These are phyloP conservation scores for Hermaeophaga mercurialis DNA, from an alignment of 2,888 invertebrate species.

Conservation along the genomic window DNA sequence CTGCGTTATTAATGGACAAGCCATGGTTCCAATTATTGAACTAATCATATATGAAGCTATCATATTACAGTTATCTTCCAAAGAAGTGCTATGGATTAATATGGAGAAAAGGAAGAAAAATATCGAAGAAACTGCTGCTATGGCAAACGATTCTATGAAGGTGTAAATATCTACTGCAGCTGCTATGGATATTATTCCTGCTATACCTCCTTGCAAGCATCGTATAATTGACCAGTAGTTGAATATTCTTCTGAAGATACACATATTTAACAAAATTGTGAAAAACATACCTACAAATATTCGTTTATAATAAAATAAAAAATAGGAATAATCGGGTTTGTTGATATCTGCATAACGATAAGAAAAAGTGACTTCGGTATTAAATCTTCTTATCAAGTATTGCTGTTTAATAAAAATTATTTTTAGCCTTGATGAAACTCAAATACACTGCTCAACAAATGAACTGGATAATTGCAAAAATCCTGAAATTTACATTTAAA, in stretches of 20 bases:
- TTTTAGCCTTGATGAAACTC: too few relatives aligned
- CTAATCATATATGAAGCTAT: conserved; percentile 49
- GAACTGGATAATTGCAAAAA: too few relatives aligned
- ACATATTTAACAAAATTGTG: conserved; percentile 36
- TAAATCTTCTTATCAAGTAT: too few relatives aligned
- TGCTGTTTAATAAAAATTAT: too few relatives aligned
- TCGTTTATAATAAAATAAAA: too few relatives aligned
- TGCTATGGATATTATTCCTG: conserved; percentile 50
- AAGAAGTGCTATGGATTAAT: conserved; percentile 47
- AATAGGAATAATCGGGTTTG: neutral
- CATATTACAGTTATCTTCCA: conserved; percentile 55
- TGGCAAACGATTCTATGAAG: conserved; percentile 41
- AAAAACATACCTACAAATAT: conserved; percentile 34
- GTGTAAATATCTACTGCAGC: conserved; percentile 51
- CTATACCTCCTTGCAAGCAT: conserved; percentile 52
- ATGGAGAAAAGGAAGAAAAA: conserved; percentile 45
- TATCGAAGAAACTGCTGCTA: conserved; percentile 40
- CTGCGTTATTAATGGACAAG: conserved; percentile 44
- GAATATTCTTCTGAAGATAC: conserved; percentile 46
- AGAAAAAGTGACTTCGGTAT: too few relatives aligned
- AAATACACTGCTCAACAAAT: too few relatives aligned
- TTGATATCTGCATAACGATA: too few relatives aligned
- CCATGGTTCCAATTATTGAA: conserved; percentile 47
- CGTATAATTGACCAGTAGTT: conserved; percentile 53
- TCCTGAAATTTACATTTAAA: too few relatives aligned